Evolutionary conservation across 2,888 invertebrate species (phyloP).

Genomic region (Plusia festucae): DNA sequence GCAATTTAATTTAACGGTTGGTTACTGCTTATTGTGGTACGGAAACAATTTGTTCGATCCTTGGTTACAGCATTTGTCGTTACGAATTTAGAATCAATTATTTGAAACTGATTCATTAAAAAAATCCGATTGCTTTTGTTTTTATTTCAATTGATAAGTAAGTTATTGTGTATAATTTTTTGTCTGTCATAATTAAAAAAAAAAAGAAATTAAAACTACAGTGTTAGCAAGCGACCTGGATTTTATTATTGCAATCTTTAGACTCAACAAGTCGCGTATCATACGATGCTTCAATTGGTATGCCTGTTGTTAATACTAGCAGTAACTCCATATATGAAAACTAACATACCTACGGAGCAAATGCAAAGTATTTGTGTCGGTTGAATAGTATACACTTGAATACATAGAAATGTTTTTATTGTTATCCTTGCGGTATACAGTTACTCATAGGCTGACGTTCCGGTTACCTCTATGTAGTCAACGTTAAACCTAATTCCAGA

Average conservation of each 20-base stretch:
- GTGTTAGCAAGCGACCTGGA: slow-evolving; percentile 29
- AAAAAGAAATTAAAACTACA: slow-evolving; percentile 33
- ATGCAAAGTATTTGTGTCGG: neutral
- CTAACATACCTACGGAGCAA: neutral
- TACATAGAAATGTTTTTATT: neutral
- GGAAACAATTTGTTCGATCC: slow-evolving; percentile 65
- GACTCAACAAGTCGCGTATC: slow-evolving; percentile 29
- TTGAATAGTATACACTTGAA: neutral
- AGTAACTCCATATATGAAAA: slow-evolving; percentile 14
- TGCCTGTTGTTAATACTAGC: slow-evolving; percentile 34
- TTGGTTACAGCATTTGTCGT: slow-evolving; percentile 23
- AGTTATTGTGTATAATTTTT: neutral
- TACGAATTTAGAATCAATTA: slow-evolving; percentile 18
- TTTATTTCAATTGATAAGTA: too few species aligned
- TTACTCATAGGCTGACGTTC: neutral
- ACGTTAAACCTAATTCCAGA: slow-evolving; percentile 40
- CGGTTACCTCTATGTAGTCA: slow-evolving; percentile 16
- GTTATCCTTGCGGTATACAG: neutral
- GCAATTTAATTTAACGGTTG: slow-evolving; percentile 76
- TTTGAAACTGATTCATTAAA: neutral
- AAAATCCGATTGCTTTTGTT: too few species aligned
- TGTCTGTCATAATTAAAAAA: neutral
- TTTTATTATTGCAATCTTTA: slow-evolving; percentile 19
- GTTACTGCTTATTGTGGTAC: slow-evolving; percentile 62
- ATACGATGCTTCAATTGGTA: slow-evolving; percentile 36